Conservation (phyloP, 2,888 invertebrate species). For the Cantharis nigra region DNA sequence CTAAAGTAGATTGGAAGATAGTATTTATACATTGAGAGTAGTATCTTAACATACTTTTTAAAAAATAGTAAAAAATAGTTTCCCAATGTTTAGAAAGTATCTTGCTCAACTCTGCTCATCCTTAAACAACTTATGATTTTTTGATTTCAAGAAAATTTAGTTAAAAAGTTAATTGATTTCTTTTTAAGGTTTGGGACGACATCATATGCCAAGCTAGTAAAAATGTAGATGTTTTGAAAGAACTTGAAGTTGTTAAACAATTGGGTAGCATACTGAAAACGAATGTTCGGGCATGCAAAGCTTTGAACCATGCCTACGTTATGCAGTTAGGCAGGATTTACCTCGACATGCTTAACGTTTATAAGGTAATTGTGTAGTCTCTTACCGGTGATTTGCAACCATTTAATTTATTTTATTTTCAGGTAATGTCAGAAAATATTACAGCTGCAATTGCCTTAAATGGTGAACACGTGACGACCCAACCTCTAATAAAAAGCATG, state of each 20-base stretch:
- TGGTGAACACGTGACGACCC: conserved; percentile 96
- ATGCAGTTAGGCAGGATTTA: conserved; percentile 95
- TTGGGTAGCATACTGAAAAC: conserved; percentile 97
- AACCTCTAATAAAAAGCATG: conserved; percentile 97
- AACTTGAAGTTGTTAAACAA: conserved; percentile 95
- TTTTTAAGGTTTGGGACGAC: conserved; percentile 83
- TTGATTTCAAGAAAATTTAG: no score
- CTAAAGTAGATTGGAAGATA: no score
- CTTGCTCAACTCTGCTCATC: no score
- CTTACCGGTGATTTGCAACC: not conserved
- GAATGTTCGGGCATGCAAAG: conserved; percentile 98
- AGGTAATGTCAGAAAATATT: conserved; percentile 88
- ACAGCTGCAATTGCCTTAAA: conserved; percentile 91
- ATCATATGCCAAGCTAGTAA: conserved; percentile 96
- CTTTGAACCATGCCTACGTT: conserved; percentile 95
- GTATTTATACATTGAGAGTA: no score
- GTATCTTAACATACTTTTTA: no score
- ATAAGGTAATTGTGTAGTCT: conserved; percentile 71
- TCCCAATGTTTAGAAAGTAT: no score
- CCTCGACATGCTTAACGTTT: conserved; percentile 98
- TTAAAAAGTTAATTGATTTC: not conserved
- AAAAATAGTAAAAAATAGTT: no score
- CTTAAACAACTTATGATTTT: no score
- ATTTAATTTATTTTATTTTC: conserved; percentile 5
- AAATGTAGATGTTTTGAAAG: conserved; percentile 95